Percentiles rank a stretch among this genome's conserved stretches.
Evolutionary conservation across 2,113 vertebrate species (phyloP).

Genomic region (Lampris megalopsis): DNA sequence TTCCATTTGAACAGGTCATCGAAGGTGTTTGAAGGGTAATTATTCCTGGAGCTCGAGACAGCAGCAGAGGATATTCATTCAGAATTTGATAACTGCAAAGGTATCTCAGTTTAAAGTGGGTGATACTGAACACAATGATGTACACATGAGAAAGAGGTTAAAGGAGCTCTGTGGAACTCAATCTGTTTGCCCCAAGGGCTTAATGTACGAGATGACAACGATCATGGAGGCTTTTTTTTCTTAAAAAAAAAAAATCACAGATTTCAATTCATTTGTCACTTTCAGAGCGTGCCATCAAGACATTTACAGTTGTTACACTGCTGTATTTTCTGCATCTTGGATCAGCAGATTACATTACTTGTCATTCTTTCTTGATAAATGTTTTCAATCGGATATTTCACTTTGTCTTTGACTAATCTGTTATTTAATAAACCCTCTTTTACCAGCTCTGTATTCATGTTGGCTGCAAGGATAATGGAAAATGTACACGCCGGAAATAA

Average conservation of each 20-base stretch:
- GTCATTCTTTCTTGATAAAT: constrained; percentile 45
- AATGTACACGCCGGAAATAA: background rate
- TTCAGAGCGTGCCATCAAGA: constrained; percentile 42
- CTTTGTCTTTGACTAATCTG: constrained; percentile 1
- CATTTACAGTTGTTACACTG: constrained; percentile 34
- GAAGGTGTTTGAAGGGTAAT: no score
- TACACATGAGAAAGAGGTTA: constrained; percentile 52
- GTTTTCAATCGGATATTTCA: constrained; percentile 21
- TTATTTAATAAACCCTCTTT: constrained; percentile 15
- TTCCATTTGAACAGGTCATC: no score
- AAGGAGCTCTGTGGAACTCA: constrained; percentile 67
- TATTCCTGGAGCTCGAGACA: no score
- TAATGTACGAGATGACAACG: constrained; percentile 73
- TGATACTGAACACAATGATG: constrained; percentile 43
- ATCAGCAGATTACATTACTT: constrained; percentile 41
- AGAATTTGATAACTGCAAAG: background rate
- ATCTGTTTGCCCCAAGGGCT: constrained; percentile 71
- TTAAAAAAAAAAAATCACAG: constrained; percentile 36
- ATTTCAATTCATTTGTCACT: constrained; percentile 54
- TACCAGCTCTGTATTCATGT: background rate
- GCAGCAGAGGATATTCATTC: no score
- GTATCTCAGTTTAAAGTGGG: constrained; percentile 48
- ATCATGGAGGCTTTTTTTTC: constrained; percentile 60
- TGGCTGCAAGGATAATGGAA: background rate
- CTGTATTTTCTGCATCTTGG: constrained; percentile 43